Percentiles rank a stretch among this genome's conserved stretches.
Conservation (phyloP, 2,888 invertebrate genomes). For the Oscheius myriophilus region DNA sequence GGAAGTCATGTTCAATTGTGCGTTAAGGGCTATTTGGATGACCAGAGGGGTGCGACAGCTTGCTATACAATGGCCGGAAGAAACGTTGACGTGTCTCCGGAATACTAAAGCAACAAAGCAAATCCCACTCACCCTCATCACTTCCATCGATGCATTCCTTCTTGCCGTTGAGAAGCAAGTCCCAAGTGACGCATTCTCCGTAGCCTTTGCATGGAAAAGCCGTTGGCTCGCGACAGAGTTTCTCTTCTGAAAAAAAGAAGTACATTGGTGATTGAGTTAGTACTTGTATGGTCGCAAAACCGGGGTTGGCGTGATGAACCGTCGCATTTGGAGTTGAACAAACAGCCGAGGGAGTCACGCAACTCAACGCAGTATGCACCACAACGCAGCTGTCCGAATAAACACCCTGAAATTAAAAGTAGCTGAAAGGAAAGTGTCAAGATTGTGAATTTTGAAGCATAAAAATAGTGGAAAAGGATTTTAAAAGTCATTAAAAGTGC, state of each 20-base stretch:
- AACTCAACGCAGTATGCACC: conserved; percentile 65
- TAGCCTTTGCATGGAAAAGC: conserved; percentile 67
- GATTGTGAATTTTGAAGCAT: not conserved
- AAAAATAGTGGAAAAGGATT: no score
- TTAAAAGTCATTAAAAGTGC: no score
- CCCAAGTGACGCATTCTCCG: conserved; percentile 67
- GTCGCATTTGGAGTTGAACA: conserved; percentile 61
- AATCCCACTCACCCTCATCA: conserved; percentile 58
- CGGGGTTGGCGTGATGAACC: conserved; percentile 48
- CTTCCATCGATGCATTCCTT: conserved; percentile 67
- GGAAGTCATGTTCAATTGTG: conserved; percentile 29
- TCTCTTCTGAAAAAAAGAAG: conserved; percentile 56
- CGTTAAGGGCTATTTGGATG: conserved; percentile 27
- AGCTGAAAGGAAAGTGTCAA: conserved; percentile 9
- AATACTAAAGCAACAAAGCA: conserved; percentile 14
- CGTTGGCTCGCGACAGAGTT: conserved; percentile 58
- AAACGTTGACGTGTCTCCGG: conserved; percentile 5
- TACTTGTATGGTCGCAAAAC: conserved; percentile 53
- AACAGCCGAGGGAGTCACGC: conserved; percentile 59
- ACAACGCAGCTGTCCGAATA: conserved; percentile 66
- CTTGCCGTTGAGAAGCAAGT: conserved; percentile 65
- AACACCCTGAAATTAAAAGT: conserved; percentile 55
- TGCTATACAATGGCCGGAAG: conserved; percentile 26
- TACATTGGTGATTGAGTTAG: conserved; percentile 8
- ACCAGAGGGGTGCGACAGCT: conserved; percentile 16